Evolutionary conservation across 2,113 vertebrate genomes (phyloP).

Genomic region (Cyrtonyx montezumae): DNA sequence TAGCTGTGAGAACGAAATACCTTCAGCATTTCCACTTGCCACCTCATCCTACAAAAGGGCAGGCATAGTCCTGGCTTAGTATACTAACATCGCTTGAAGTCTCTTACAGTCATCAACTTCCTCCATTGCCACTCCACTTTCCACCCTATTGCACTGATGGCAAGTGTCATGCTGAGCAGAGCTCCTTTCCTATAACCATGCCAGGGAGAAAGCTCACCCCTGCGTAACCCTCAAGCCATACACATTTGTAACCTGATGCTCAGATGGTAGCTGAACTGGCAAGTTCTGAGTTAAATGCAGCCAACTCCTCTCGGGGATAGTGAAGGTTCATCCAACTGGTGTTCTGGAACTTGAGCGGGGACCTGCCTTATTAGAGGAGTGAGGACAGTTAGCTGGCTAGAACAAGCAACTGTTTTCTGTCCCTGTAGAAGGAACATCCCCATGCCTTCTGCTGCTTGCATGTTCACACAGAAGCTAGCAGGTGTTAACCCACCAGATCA

Average conservation of each 20-base stretch:
- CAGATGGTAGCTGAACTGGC: neutral
- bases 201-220: neutral
- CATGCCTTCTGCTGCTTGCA: neutral
- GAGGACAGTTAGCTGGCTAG: neutral
- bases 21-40: neutral
- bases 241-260: neutral
- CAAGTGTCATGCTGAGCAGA: neutral
- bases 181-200: neutral
- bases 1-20: neutral
- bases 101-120: neutral
- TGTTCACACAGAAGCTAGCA: neutral
- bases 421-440: neutral
- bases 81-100: neutral
- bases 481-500: neutral
- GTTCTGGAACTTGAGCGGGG: neutral
- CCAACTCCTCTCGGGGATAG: neutral
- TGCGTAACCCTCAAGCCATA: neutral
- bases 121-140: neutral
- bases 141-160: neutral
- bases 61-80: neutral
- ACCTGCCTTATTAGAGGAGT: neutral
- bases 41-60: neutral
- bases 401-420: neutral
- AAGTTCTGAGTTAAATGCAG: neutral
- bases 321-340: neutral